Evolutionary conservation across 2,888 invertebrate genomes (phyloP).

Genomic region (Pseudococcus longispinus): DNA sequence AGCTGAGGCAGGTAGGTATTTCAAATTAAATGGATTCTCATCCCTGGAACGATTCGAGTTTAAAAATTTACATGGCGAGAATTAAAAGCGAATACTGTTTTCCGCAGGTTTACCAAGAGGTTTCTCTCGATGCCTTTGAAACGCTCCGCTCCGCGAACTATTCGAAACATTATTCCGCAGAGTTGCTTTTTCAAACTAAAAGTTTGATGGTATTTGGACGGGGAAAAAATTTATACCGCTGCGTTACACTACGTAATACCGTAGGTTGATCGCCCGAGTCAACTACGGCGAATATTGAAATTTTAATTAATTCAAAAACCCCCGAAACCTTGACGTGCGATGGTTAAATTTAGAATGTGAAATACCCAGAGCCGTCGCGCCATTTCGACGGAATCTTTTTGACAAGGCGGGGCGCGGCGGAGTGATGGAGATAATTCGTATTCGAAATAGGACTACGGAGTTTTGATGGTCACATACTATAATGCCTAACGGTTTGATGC

Average conservation of each 20-base stretch:
- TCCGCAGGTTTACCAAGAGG: background rate
- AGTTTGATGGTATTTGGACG: background rate
- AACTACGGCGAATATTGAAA: background rate
- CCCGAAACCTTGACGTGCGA: background rate
- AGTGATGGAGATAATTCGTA: background rate
- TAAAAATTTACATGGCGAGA: background rate
- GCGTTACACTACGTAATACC: background rate
- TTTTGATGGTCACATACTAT: no score
- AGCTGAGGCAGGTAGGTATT: background rate
- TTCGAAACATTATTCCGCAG: background rate
- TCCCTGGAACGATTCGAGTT: background rate
- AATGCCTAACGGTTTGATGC: no score
- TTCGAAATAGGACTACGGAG: background rate
- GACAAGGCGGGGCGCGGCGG: no score
- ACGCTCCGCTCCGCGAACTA: background rate
- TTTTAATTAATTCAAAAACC: conserved; percentile 3
- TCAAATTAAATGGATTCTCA: background rate
- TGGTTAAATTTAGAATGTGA: background rate
- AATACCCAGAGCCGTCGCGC: background rate
- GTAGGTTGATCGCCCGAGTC: background rate
- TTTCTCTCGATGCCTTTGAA: background rate
- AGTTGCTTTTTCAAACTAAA: background rate
- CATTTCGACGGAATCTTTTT: background rate
- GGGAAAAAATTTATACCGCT: background rate
- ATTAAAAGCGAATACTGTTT: background rate